Evolutionary conservation across 2,888 invertebrate genomes (phyloP).

Genomic region (Tanytarsus gracilentus): DNA sequence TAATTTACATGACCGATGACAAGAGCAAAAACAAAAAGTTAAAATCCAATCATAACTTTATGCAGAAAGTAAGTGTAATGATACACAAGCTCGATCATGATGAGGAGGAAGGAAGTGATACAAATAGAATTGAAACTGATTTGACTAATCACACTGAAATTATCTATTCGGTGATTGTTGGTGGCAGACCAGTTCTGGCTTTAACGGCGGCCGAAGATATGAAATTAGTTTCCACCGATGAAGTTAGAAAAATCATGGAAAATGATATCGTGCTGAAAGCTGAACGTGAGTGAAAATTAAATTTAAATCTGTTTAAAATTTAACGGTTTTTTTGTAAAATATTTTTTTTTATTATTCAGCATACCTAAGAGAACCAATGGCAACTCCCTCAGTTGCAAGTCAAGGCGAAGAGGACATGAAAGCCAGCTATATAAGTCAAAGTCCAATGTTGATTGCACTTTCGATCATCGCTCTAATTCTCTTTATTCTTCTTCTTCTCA

Average conservation of each 20-base stretch:
- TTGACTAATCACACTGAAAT: conserved; percentile 48
- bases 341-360: conserved; percentile 34
- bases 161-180: conserved; percentile 71
- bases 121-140: conserved; percentile 33
- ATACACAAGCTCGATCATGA: conserved; percentile 51
- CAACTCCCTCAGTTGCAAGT: conserved; percentile 42
- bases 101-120: conserved; percentile 35
- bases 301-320: neutral
- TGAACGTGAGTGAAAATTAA: conserved; percentile 58
- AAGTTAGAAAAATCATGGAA: conserved; percentile 64
- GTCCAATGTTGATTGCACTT: conserved; percentile 39
- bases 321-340: neutral
- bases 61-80: conserved; percentile 53
- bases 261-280: conserved; percentile 72
- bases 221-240: conserved; percentile 67
- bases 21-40: conserved; percentile 1
- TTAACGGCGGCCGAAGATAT: conserved; percentile 74
- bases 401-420: conserved; percentile 36
- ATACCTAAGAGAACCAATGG: conserved; percentile 41
- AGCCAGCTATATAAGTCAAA: conserved; percentile 38
- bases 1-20: neutral
- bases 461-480: conserved; percentile 39
- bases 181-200: conserved; percentile 70
- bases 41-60: conserved; percentile 4
- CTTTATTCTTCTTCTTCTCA: conserved; percentile 38